Evolutionary conservation across 2,113 vertebrate species (phyloP), one percentile per base, ranked within the genome.

Genomic region (Ornithorhynchus anatinus): DNA sequence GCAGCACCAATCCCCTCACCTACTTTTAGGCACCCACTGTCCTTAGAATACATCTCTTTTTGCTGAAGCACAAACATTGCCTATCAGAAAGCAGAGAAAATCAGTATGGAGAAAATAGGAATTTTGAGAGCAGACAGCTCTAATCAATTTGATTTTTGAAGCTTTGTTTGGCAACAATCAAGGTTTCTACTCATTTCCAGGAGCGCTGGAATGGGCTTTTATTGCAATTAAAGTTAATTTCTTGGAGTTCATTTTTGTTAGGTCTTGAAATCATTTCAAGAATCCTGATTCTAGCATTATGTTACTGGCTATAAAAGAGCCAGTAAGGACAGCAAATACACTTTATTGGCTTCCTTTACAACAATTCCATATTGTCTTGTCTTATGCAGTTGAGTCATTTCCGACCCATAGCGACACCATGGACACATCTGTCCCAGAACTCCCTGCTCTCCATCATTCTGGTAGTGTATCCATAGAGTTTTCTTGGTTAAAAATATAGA

Each of bases 41-140:
- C 5, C 17, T 72, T 66, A 44, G 12, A 3, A 25, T 8, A 45
- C 5, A 50, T 47, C 29, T 72, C 47, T 58, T 44, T 42, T 51
- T 29, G 12, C 23, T 42, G 68, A 47, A 45, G 37, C 38, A 22
- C 50, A 77, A 61, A 67, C 47, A 42, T 53, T 53, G 44, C 22
- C 60, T 57, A 63, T 36, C 29, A 65, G n/a, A 68, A 48, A 56
- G 66, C 54, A 37, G 52, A 70, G 40, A 67, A 66, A 67, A 75
- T 64, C 48, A 64, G 39, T 80, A 36, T 37, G 69, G 63, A 59
- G 39, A 69, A 74, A 61, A 67, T 42, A 64, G 62, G 77, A 65
- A 35, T 23, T 57, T 20, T 19, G 17, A 57, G 64, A 51, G 8
- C 19, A 20, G 56, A 60, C 33, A 32, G 42, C 23, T 43, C 20